Conservation (phyloP, 2,888 invertebrate species). For the Eupithecia dodoneata region DNA sequence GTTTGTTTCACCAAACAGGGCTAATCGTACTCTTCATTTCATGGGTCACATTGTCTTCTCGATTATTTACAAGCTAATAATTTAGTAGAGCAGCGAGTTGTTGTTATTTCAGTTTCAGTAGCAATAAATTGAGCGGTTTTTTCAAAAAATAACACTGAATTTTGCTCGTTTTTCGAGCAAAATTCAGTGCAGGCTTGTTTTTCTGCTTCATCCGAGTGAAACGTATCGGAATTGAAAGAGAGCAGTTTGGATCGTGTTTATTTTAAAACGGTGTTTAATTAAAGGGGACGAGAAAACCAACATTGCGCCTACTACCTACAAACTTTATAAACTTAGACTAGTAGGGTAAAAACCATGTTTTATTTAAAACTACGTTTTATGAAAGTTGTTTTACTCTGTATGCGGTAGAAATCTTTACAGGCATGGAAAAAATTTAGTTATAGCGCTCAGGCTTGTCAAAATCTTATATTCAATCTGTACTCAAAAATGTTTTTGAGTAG, state of each 20-base stretch:
- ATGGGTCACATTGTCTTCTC: background rate
- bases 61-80: background rate
- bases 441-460: too few species aligned
- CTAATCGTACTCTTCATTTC: background rate
- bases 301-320: background rate
- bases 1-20: background rate
- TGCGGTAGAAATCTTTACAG: too few species aligned
- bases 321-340: background rate
- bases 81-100: background rate
- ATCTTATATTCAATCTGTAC: too few species aligned
- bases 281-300: constrained; percentile 21
- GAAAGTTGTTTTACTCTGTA: too few species aligned
- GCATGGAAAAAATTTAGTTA: too few species aligned
- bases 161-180: background rate
- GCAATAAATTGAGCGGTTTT: background rate
- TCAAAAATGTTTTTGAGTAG: too few species aligned
- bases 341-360: background rate
- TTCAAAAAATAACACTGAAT: background rate
- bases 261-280: constrained; percentile 47
- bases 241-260: constrained; percentile 43
- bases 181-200: background rate
- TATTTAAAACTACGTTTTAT: too few species aligned
- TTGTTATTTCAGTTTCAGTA: background rate
- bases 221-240: background rate
- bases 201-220: constrained; percentile 2